These are phyloP conservation scores for Habrosyne pyritoides DNA, from an alignment of 2,888 invertebrate genomes.

Conservation along the genomic window DNA sequence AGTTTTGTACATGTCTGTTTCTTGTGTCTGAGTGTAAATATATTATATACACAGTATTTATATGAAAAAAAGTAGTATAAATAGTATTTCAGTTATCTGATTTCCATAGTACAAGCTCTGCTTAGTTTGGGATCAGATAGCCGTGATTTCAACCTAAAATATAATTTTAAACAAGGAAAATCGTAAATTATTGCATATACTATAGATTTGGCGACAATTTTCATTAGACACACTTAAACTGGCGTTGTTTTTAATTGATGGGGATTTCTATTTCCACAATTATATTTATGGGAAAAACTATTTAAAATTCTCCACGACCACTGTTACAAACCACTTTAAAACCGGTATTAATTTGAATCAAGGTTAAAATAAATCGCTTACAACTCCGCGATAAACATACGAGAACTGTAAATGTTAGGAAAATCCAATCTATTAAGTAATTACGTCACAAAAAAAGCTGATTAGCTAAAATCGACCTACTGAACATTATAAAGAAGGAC, in stretches of 20 bases:
- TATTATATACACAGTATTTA: too few species aligned
- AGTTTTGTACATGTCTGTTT: too few species aligned
- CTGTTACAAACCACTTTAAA: background rate
- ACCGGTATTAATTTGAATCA: background rate
- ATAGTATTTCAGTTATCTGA: too few species aligned
- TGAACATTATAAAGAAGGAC: too few species aligned
- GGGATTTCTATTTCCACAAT: slow-evolving; percentile 38
- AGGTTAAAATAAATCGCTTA: background rate
- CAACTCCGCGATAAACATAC: background rate
- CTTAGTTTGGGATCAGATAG: too few species aligned
- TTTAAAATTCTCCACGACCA: background rate
- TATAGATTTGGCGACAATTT: slow-evolving; percentile 11
- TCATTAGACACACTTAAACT: background rate
- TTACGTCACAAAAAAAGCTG: too few species aligned
- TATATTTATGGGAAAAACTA: slow-evolving; percentile 15
- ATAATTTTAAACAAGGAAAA: background rate
- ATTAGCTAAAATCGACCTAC: too few species aligned
- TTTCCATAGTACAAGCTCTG: too few species aligned
- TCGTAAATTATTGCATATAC: slow-evolving; percentile 12
- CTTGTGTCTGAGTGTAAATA: too few species aligned
- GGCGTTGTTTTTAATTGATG: slow-evolving; percentile 24
- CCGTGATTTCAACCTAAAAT: background rate
- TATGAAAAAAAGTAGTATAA: too few species aligned
- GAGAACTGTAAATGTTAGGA: background rate
- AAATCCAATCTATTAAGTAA: background rate